Evolutionary conservation across 2,888 invertebrate species (phyloP), one percentile per base, ranked within the genome.

Genomic region (Parnassius apollo): DNA sequence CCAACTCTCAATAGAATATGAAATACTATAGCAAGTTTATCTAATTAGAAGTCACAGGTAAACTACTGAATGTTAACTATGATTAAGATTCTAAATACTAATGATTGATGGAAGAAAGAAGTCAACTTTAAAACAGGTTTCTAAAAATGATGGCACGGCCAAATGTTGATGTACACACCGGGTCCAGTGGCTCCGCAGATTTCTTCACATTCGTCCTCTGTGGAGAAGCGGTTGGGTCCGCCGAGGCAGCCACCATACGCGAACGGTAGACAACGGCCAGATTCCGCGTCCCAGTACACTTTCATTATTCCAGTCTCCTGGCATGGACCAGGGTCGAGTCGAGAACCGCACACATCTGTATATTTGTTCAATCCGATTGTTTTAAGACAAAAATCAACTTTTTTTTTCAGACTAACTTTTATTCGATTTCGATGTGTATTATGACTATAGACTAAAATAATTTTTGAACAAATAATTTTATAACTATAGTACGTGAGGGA

Each of bases 171-270:
- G 9, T 46, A 46, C 64, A 22, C 71, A 90, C 90, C 86, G 67
- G 85, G 87, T 65, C 82, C 82, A 1, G 71, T 69, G 2, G 61
- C 59, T 1, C 78, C 78, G 82, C 97, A 97, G 73, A 95, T 86
- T 4, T 94, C 92, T 78, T 95, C 93, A 78, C 97, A 97, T 78
- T 96, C 96, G 42, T 93, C 92, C n/a, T 89, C 79, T 10, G 93
- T 93, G 64, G 94, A 94, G 88, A 98, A 98, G 60, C 96, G 92
- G 83, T 98, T 98, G 58, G 95, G 95, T 72, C 96, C 96, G 45
- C 98, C 98, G 48, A 91, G 93, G 79, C 98, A 98, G 64, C 98
- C 98, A 48, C 97, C 95, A 77, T 96, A 98, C 1, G 88, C 84
- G 83, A 96, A 98, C 67, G 93, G 87, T 59, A 92, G 89, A 80